A percentile compares a stretch with the other conserved stretches of the same genome.
Conservation (phyloP, 1,140 invertebrate genomes). For the Drosophila nannoptera region DNA sequence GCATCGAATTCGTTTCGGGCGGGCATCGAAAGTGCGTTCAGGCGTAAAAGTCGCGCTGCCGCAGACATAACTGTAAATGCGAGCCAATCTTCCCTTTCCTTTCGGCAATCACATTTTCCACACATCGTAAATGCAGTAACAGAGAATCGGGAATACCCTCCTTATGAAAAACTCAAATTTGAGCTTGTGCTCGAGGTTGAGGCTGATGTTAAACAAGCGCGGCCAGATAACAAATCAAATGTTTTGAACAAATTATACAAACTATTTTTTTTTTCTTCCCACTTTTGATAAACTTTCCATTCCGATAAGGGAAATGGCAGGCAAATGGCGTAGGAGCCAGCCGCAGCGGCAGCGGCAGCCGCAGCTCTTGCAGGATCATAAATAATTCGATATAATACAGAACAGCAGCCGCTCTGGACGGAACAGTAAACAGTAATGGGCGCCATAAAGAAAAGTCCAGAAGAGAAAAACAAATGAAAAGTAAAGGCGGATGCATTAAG, state of each 20-base stretch:
- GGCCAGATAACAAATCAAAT: constrained; percentile 38
- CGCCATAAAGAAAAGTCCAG: constrained; percentile 11
- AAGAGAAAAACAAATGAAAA: constrained; percentile 10
- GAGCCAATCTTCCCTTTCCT: constrained; percentile 45
- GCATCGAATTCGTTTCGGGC: background rate
- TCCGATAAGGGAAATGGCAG: constrained; percentile 17
- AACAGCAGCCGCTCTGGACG: background rate
- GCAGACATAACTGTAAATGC: constrained; percentile 53
- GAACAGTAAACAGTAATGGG: constrained; percentile 50
- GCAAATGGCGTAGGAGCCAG: too few relatives aligned
- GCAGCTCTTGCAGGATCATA: constrained; percentile 32
- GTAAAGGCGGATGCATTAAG: constrained; percentile 37
- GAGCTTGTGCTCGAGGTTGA: too few relatives aligned
- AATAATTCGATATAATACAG: background rate
- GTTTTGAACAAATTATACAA: constrained; percentile 5
- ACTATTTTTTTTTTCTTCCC: background rate
- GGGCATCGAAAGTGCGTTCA: constrained; percentile 25
- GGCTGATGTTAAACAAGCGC: too few relatives aligned
- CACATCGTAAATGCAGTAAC: constrained; percentile 58
- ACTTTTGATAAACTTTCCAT: constrained; percentile 9
- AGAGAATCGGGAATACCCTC: too few relatives aligned
- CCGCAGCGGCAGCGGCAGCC: too few relatives aligned
- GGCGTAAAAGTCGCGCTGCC: constrained; percentile 40
- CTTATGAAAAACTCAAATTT: too few relatives aligned
- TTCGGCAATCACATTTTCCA: constrained; percentile 54